Percentiles rank a stretch among this genome's conserved stretches.
These are phyloP conservation scores for Cosmorhoe ocellata DNA, from an alignment of 2,888 invertebrate genomes.

Conservation along the genomic window DNA sequence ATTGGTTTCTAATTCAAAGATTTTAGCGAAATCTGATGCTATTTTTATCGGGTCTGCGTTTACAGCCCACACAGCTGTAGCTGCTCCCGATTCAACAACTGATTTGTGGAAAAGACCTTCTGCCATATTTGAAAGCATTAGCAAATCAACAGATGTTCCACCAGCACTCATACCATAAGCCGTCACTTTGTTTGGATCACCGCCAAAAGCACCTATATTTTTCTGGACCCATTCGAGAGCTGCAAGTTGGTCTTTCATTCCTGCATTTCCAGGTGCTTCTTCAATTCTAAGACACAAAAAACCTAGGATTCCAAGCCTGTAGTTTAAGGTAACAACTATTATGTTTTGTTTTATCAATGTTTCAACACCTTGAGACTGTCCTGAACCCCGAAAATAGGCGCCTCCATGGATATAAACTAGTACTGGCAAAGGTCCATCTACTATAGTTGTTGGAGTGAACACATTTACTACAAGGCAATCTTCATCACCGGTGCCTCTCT, in stretches of 20 bases:
- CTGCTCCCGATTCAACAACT: conserved; percentile 44
- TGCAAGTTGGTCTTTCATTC: conserved; percentile 49
- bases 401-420: conserved; percentile 52
- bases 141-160: conserved; percentile 44
- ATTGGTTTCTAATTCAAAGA: conserved; percentile 1
- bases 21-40: conserved; percentile 33
- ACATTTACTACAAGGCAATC: conserved; percentile 48
- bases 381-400: conserved; percentile 42
- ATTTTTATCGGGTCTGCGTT: conserved; percentile 38
- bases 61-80: conserved; percentile 39
- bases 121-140: conserved; percentile 42
- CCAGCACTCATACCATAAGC: conserved; percentile 57
- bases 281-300: conserved; percentile 45
- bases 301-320: conserved; percentile 48
- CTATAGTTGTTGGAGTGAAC: conserved; percentile 38
- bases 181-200: conserved; percentile 48
- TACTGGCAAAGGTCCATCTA: conserved; percentile 35
- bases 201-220: conserved; percentile 49
- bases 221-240: conserved; percentile 48
- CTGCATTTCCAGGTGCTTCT: conserved; percentile 52
- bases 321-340: conserved; percentile 49
- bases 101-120: conserved; percentile 45
- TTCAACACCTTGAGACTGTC: conserved; percentile 41
- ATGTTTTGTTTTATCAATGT: conserved; percentile 44
- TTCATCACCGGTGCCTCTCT: conserved; percentile 45